Conservation (phyloP, 2,113 vertebrate genomes). For the Porphyrio hochstetteri region DNA sequence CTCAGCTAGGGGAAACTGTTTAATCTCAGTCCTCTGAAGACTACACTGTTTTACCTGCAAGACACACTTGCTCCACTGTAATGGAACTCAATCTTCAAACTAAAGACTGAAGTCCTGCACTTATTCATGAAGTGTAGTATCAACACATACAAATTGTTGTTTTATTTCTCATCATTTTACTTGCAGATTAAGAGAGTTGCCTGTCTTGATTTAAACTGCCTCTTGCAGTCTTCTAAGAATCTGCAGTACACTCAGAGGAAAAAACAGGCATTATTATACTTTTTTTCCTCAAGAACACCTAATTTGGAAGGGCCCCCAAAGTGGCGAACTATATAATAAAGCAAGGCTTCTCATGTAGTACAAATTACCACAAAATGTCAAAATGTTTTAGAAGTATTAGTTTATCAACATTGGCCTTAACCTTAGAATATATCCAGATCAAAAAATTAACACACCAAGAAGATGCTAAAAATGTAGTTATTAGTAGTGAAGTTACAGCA, state of each 20-base stretch:
- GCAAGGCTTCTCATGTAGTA: background rate
- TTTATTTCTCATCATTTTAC: background rate
- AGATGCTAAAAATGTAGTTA: background rate
- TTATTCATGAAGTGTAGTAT: background rate
- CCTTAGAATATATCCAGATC: background rate
- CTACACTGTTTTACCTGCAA: background rate
- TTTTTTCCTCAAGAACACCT: background rate
- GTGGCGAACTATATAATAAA: background rate
- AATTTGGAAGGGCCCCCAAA: background rate
- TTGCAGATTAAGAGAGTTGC: background rate
- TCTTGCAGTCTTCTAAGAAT: fast-evolving
- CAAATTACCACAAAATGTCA: background rate
- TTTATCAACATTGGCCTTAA: background rate
- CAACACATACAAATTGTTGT: background rate
- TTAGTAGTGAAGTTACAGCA: background rate
- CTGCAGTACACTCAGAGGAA: background rate
- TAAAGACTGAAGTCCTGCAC: background rate
- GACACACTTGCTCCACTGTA: background rate
- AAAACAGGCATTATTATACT: background rate
- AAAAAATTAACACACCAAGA: background rate
- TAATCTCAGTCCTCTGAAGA: background rate
- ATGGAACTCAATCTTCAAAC: background rate
- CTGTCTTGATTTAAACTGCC: background rate
- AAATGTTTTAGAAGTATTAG: background rate
- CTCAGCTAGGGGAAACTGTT: background rate